phyloP scores from a whole-genome alignment of 2,113 vertebrate species.

The Stegostoma tigrinum region DNA sequence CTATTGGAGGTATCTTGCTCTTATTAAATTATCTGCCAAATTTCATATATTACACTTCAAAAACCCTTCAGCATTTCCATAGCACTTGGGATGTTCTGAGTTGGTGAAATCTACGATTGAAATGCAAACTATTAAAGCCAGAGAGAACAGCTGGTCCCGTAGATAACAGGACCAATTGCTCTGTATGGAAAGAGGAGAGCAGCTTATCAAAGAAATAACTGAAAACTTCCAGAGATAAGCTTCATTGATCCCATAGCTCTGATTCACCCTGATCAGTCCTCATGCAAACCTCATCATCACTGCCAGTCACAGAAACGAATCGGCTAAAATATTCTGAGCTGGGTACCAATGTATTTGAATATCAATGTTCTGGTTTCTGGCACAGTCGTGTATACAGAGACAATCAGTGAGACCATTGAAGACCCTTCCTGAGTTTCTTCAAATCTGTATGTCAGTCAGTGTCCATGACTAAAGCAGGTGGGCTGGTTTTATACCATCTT shows the following conservation, averaged over 20 bases:
- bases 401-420: background rate
- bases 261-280: background rate
- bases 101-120: background rate
- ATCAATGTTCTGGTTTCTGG: background rate
- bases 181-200: background rate
- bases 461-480: no score
- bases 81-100: background rate
- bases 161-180: background rate
- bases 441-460: background rate
- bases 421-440: background rate
- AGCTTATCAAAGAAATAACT: background rate
- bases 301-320: background rate
- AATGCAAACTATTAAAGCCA: background rate
- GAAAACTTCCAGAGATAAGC: background rate
- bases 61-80: background rate
- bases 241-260: background rate
- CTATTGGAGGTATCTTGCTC: background rate
- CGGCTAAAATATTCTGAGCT: background rate
- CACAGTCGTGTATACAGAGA: background rate
- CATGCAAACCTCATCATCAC: background rate
- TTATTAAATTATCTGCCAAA: background rate
- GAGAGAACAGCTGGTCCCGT: background rate
- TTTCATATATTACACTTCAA: background rate
- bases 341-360: background rate
- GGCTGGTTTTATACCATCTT: no score